Base-by-base conservation (phyloP, 2,888 invertebrate species). In the Acronicta aceris region DNA sequence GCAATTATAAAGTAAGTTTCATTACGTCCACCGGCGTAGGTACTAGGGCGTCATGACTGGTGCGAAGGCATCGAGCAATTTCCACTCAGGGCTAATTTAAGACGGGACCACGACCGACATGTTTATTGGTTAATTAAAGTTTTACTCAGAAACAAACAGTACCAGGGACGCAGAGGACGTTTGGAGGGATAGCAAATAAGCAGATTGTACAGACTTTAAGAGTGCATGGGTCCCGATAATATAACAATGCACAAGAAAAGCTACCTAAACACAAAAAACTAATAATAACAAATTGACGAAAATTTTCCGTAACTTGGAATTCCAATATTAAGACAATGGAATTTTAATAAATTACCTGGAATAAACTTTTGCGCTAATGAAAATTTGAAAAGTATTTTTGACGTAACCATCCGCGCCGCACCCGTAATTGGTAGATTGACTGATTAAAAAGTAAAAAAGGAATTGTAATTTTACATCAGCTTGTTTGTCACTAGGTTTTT, bases 41-140 rank as follows among this genome's bases (percentile, higher is more conserved):
- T 75, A 82, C 78, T 74, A 81, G 76, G 77, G 74, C 65, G 66
- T 67, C 83, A 84, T 78, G 81, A 78, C 70, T 78, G 78, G 55
- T 75, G 65, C 69, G 76, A 59, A 79, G 79, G 79, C 74, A 72
- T 78, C 79, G 75, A 74, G 79, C 77, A 86, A 88, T 87, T 87
- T 87, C 82, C 79, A 77, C 81, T 76, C 69, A 65, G 81, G 83
- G 83, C 88, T 88, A 89, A 92, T 91, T 91, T 92, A 92, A 91
- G 89, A 88, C 84, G 88, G 89, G 86, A 80, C 86, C 84, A 81
- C 82, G 85, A 85, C 83, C 82, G 94, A 92, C 93, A 94, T 93
- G 90, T 95, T 95, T 95, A 94, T 94, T 90, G 90, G 92, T 94
- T 95, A 94, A 95, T 95, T 95, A 92, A 94, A 94, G 93, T 95